Conservation (phyloP, 2,888 invertebrate genomes). For the Leucophenga montana region DNA sequence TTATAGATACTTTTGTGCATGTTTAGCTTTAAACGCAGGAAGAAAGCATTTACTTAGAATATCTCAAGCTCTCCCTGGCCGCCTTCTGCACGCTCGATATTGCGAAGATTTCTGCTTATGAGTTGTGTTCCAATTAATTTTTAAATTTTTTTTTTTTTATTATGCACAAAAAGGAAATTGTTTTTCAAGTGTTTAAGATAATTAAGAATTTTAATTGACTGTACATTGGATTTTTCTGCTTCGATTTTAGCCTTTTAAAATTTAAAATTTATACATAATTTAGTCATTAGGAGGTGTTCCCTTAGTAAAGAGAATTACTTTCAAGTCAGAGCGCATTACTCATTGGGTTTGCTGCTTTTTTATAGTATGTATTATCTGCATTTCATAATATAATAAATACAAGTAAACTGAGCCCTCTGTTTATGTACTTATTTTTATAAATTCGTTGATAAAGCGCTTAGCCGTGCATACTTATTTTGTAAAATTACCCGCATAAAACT, state of each 20-base stretch:
- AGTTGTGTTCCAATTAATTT: constrained; percentile 34
- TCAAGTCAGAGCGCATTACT: too few relatives aligned
- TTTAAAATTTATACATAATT: too few relatives aligned
- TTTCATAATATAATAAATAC: too few relatives aligned
- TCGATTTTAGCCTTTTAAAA: too few relatives aligned
- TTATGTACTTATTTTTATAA: constrained; percentile 2
- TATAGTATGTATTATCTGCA: too few relatives aligned
- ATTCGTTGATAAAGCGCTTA: constrained; percentile 48
- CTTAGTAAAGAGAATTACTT: too few relatives aligned
- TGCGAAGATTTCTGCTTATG: constrained; percentile 23
- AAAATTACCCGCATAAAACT: constrained; percentile 32
- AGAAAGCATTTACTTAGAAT: constrained; percentile 58
- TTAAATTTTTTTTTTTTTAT: constrained; percentile 7
- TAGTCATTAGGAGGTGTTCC: too few relatives aligned
- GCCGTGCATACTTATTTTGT: constrained; percentile 48
- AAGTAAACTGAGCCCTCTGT: constrained; percentile 1
- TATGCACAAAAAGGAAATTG: constrained; percentile 8
- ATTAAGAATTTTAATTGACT: constrained; percentile 1
- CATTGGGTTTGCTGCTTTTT: too few relatives aligned
- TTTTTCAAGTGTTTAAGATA: constrained; percentile 17
- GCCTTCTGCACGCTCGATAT: constrained; percentile 25
- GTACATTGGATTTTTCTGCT: too few relatives aligned
- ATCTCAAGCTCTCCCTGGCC: constrained; percentile 25
- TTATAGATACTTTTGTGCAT: background rate
- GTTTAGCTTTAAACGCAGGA: constrained; percentile 52